Evolutionary conservation across 2,888 invertebrate species (phyloP).

Genomic region (Dasypolia templi): DNA sequence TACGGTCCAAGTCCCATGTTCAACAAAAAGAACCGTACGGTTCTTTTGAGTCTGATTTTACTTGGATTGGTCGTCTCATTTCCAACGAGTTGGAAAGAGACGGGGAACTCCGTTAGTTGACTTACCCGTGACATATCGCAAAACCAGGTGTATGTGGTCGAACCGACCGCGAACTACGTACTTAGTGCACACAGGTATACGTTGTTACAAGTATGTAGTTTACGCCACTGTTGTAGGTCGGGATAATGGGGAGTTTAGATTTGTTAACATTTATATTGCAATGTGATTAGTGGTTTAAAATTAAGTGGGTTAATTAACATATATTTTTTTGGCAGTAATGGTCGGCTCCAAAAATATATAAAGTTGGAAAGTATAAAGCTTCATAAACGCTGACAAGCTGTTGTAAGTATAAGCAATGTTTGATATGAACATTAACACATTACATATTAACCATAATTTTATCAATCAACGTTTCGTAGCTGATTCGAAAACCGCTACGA

Average conservation of each 20-base stretch:
- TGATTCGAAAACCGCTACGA: background rate
- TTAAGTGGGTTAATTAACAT: background rate
- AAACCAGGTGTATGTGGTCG: slow-evolving; percentile 48
- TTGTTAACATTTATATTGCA: background rate
- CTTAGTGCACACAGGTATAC: slow-evolving; percentile 16
- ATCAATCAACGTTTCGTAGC: background rate
- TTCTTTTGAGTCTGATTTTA: too few relatives aligned
- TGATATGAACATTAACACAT: background rate
- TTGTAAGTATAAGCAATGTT: background rate
- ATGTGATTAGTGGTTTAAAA: background rate
- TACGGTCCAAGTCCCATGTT: background rate
- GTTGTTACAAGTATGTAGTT: background rate
- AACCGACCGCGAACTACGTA: slow-evolving; percentile 40
- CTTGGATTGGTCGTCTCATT: too few relatives aligned
- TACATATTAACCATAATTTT: background rate
- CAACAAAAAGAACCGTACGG: too few relatives aligned
- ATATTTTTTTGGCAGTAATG: rapidly evolving
- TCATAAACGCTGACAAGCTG: too few relatives aligned
- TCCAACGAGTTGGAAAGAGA: slow-evolving; percentile 35
- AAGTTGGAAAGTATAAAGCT: too few relatives aligned
- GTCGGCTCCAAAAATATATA: too few relatives aligned
- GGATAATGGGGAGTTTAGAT: background rate
- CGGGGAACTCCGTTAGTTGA: slow-evolving; percentile 4
- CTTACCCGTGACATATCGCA: slow-evolving; percentile 31
- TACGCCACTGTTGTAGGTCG: background rate